phyloP scores from a whole-genome alignment of 2,113 vertebrate genomes.

The Colinus virginianus region DNA sequence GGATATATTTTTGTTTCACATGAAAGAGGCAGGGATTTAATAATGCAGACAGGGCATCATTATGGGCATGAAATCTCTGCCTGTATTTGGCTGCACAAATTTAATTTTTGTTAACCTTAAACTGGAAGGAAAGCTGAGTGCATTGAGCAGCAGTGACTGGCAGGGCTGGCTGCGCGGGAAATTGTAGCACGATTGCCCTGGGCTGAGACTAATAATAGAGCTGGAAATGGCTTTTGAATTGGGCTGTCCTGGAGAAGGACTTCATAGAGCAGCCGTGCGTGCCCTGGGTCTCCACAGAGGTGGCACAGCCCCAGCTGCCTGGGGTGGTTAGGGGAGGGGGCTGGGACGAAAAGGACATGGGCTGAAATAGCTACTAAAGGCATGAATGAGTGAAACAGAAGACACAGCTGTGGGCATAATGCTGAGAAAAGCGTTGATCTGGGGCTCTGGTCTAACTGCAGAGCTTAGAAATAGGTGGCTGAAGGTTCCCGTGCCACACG shows the following conservation, averaged over 20 bases:
- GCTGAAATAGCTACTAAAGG: neutral
- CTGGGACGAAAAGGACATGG: neutral
- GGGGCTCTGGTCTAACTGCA: neutral
- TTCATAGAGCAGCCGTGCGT: neutral
- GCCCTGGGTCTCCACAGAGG: neutral
- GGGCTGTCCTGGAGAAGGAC: slow-evolving; percentile 14
- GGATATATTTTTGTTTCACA: slow-evolving; percentile 57
- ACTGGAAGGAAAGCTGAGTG: neutral
- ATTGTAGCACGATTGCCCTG: neutral
- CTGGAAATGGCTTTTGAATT: slow-evolving; percentile 55
- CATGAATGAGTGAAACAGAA: neutral
- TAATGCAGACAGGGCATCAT: slow-evolving; percentile 38
- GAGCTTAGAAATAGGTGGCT: neutral
- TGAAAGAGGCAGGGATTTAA: slow-evolving; percentile 24
- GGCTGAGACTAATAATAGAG: slow-evolving; percentile 52
- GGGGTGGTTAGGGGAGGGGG: neutral
- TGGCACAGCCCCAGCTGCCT: neutral
- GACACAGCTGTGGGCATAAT: neutral
- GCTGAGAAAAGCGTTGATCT: neutral
- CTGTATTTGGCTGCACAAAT: slow-evolving; percentile 26
- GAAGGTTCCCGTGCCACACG: neutral
- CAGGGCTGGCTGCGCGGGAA: neutral
- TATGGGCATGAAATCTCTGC: slow-evolving; percentile 43
- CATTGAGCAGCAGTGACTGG: slow-evolving; percentile 7
- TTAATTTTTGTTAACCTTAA: slow-evolving; percentile 45